Conservation (phyloP, 2,797 vertebrate species). For the Antrozous pallidus region DNA sequence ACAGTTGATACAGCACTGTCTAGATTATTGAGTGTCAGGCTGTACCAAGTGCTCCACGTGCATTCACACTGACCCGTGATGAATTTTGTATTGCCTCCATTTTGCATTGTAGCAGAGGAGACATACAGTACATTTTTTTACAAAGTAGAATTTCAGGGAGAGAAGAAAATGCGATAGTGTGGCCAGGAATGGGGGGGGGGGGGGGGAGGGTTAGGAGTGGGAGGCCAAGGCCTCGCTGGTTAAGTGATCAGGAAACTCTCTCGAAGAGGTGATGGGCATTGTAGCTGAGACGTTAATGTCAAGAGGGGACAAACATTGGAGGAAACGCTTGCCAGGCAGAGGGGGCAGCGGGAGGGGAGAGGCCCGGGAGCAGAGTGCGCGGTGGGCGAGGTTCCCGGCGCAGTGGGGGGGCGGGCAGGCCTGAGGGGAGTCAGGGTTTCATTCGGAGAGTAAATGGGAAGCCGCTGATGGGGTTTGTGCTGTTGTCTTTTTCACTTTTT, state of each 20-base stretch:
- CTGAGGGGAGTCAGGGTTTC: neutral
- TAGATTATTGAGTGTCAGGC: neutral
- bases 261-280: neutral
- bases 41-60: neutral
- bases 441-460: neutral
- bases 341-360: neutral
- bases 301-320: neutral
- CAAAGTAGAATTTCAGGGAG: neutral
- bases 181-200: neutral
- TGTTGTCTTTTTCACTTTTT: neutral
- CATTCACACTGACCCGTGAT: neutral
- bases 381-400: fast-evolving
- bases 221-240: neutral
- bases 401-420: neutral
- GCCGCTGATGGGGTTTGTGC: neutral
- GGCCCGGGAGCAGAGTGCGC: neutral
- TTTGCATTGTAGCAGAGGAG: neutral
- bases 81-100: neutral
- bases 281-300: neutral
- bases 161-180: neutral
- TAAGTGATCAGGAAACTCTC: neutral
- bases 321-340: fast-evolving
- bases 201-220: neutral
- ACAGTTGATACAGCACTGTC: neutral
- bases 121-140: neutral